Evolutionary conservation across 2,888 invertebrate genomes (phyloP).

Genomic region (Timema cristinae): DNA sequence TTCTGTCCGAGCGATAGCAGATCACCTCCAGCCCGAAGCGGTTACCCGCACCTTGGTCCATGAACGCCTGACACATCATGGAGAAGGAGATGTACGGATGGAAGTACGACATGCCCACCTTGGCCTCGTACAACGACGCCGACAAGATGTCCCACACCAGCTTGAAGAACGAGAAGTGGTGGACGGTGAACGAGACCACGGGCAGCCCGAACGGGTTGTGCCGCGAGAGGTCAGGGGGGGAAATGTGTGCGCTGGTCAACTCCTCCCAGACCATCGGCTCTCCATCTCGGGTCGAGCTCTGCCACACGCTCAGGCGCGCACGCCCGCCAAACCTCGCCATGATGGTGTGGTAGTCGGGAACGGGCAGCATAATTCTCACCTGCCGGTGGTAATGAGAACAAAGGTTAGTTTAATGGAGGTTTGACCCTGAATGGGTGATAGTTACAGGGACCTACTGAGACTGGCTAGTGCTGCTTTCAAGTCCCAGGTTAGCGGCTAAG

Average conservation of each 20-base stretch:
- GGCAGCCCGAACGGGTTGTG: constrained; percentile 23
- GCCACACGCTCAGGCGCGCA: constrained; percentile 34
- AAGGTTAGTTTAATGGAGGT: too few relatives aligned
- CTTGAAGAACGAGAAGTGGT: constrained; percentile 39
- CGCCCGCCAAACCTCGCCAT: constrained; percentile 23
- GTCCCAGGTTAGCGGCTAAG: too few relatives aligned
- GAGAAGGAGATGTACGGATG: constrained; percentile 37
- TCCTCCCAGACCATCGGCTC: constrained; percentile 34
- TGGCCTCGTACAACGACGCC: constrained; percentile 34
- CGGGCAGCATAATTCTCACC: constrained; percentile 34
- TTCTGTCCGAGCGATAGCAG: constrained; percentile 36
- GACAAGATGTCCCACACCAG: constrained; percentile 38
- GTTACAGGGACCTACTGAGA: too few relatives aligned
- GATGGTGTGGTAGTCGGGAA: constrained; percentile 36
- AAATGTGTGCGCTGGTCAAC: constrained; percentile 28
- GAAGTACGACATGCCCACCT: constrained; percentile 37
- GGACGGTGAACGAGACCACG: constrained; percentile 35
- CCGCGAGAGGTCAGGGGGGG: constrained; percentile 15
- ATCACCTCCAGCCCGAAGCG: constrained; percentile 39
- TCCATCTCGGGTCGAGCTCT: constrained; percentile 34
- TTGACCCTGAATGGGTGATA: too few relatives aligned
- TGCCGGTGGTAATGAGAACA: neutral
- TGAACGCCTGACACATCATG: constrained; percentile 40
- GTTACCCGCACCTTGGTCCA: constrained; percentile 35
- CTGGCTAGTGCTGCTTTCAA: too few relatives aligned